These are phyloP conservation scores for Acrobeloides nanus DNA, from an alignment of 2,888 invertebrate species.

Conservation along the genomic window DNA sequence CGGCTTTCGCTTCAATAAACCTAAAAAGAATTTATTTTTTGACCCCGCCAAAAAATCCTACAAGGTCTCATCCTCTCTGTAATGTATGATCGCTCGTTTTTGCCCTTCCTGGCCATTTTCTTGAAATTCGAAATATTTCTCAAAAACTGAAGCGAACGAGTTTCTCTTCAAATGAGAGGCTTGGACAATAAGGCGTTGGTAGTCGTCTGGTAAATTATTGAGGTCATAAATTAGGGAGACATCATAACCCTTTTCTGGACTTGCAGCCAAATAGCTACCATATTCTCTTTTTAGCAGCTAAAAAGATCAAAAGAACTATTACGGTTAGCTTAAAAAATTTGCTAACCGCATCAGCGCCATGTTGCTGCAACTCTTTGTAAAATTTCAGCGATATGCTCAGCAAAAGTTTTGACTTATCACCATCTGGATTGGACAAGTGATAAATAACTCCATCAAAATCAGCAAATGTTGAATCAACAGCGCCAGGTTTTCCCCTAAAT, in stretches of 20 bases:
- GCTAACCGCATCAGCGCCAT: conserved; percentile 88
- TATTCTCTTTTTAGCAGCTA: conserved; percentile 81
- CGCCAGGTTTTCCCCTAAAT: conserved; percentile 84
- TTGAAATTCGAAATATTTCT: conserved; percentile 94
- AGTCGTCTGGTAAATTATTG: conserved; percentile 84
- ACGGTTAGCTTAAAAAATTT: conserved; percentile 21
- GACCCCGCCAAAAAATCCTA: conserved; percentile 57
- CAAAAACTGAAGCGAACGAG: conserved; percentile 98
- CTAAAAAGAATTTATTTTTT: conserved; percentile 58
- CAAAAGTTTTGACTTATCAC: conserved; percentile 86
- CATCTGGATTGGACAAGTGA: conserved; percentile 91
- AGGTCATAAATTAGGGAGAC: conserved; percentile 85
- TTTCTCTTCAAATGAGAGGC: conserved; percentile 89
- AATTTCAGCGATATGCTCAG: conserved; percentile 96
- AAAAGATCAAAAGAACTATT: conserved; percentile 17
- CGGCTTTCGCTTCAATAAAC: conserved; percentile 94
- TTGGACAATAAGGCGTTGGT: conserved; percentile 66
- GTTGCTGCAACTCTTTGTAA: conserved; percentile 85
- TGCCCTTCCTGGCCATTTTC: conserved; percentile 76
- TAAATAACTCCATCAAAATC: conserved; percentile 99
- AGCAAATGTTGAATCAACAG: conserved; percentile 75
- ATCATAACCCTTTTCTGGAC: conserved; percentile 86
- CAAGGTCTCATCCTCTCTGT: conserved; percentile 97
- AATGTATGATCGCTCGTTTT: conserved; percentile 85
- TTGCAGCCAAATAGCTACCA: conserved; percentile 68